These are phyloP conservation scores for Limnephilus lunatus DNA, from an alignment of 2,888 invertebrate species.

Conservation along the genomic window DNA sequence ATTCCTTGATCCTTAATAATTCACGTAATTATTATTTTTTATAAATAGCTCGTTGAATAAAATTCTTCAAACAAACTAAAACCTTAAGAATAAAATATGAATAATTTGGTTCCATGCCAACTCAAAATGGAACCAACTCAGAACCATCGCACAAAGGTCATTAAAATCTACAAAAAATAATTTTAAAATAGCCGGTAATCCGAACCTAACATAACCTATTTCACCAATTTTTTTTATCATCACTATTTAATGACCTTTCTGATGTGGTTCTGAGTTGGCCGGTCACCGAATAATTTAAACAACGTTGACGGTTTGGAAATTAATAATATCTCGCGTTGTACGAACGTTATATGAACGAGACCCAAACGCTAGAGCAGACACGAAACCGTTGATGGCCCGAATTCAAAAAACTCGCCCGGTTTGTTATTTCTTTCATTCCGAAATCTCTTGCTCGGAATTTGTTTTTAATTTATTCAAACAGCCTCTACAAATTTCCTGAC, in stretches of 20 bases:
- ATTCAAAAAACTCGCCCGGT: constrained; percentile 55
- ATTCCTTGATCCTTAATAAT: too few relatives aligned
- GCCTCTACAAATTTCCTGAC: constrained; percentile 44
- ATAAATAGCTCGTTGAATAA: not conserved
- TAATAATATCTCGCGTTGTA: not conserved
- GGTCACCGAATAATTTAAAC: not conserved
- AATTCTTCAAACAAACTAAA: not conserved
- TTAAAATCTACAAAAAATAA: too few relatives aligned
- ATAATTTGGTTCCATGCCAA: not conserved
- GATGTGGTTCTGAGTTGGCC: too few relatives aligned
- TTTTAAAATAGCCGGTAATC: too few relatives aligned
- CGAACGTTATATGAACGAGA: constrained; percentile 19
- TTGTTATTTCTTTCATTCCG: constrained; percentile 45
- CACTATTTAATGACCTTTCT: too few relatives aligned
- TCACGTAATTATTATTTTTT: not conserved
- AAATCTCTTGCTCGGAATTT: not conserved
- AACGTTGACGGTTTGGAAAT: not conserved
- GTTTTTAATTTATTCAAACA: constrained; percentile 46
- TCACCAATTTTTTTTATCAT: too few relatives aligned
- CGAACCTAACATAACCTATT: too few relatives aligned
- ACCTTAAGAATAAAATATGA: not conserved
- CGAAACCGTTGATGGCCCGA: constrained; percentile 62
- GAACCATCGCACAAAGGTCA: too few relatives aligned
- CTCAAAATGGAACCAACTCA: too few relatives aligned
- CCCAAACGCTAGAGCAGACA: constrained; percentile 58